A percentile compares a stretch with the other conserved stretches of the same genome.
Conservation (phyloP, 92 coral and sea anemone species). For the Hydrozoanthus gracilis region DNA sequence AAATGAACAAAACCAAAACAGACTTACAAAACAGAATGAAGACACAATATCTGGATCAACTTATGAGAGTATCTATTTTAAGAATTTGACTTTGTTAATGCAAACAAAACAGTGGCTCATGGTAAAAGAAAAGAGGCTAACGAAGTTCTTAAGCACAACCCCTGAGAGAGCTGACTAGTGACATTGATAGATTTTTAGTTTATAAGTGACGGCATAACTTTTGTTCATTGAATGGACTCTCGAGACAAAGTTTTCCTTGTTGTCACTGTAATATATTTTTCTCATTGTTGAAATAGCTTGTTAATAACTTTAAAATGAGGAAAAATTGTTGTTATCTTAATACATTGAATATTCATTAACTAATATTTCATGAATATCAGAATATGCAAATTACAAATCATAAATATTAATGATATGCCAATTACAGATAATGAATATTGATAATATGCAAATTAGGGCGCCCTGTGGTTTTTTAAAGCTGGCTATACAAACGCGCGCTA, state of each 20-base stretch:
- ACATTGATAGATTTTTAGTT: background rate
- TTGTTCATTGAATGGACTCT: constrained; percentile 23
- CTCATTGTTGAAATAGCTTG: background rate
- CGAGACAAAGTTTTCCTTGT: constrained; percentile 24
- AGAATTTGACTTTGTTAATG: constrained; percentile 39
- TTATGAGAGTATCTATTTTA: constrained; percentile 33
- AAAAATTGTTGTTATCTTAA: constrained; percentile 6
- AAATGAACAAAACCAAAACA: constrained; percentile 29
- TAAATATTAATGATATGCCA: background rate
- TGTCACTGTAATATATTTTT: background rate
- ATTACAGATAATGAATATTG: no score
- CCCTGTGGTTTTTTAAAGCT: no score
- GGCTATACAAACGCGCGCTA: no score
- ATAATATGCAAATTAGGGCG: no score
- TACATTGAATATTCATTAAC: constrained; percentile 20
- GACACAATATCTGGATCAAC: background rate
- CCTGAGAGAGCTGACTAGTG: constrained; percentile 27
- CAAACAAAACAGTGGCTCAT: constrained; percentile 39
- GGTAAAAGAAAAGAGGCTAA: constrained; percentile 34
- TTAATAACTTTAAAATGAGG: background rate
- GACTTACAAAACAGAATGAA: constrained; percentile 24
- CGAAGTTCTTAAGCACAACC: constrained; percentile 24
- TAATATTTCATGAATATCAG: constrained; percentile 14
- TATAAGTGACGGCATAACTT: constrained; percentile 16
- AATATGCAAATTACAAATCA: background rate